Evolutionary conservation across 2,113 vertebrate genomes (phyloP).

Genomic region (Suricata suricatta): DNA sequence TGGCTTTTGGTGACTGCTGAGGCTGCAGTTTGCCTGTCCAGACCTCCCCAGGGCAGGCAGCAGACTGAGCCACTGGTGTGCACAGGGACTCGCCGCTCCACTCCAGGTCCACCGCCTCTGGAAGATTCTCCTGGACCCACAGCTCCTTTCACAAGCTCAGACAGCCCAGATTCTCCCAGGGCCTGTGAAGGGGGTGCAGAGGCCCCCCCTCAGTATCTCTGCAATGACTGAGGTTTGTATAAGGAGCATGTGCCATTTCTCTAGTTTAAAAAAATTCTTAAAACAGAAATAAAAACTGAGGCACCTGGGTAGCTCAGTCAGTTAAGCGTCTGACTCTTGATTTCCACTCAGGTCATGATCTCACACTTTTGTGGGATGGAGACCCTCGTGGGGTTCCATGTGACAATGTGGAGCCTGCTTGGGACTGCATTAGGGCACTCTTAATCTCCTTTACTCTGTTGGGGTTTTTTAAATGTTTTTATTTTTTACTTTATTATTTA

Average conservation of each 20-base stretch:
- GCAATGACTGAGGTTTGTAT: background rate
- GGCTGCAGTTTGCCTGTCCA: background rate
- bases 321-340: no score
- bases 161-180: background rate
- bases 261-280: background rate
- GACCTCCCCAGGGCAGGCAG: background rate
- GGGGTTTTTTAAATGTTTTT: no score
- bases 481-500: no score
- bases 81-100: background rate
- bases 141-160: background rate
- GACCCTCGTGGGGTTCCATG: no score
- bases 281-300: background rate
- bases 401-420: no score
- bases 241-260: background rate
- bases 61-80: background rate
- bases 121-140: background rate
- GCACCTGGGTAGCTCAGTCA: no score
- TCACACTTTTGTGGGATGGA: no score
- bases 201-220: background rate
- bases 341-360: no score
- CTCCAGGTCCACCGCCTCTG: background rate
- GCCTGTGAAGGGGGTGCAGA: background rate
- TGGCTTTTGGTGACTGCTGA: background rate
- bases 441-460: background rate
- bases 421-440: background rate